A percentile compares a stretch with the other conserved stretches of the same genome.
Conservation (phyloP, 2,113 vertebrate species). For the Bettongia penicillata region DNA sequence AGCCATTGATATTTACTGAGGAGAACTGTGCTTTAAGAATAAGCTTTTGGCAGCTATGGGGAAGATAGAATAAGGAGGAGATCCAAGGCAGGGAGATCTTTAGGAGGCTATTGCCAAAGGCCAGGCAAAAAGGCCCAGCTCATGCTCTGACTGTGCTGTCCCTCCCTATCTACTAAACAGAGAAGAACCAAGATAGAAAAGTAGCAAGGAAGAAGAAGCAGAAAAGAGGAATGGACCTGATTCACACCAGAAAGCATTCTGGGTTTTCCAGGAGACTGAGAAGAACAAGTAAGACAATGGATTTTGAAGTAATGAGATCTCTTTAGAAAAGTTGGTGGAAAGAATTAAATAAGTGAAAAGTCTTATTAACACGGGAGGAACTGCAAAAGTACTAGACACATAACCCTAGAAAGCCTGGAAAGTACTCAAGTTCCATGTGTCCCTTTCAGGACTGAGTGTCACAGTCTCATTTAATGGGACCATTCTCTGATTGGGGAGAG, state of each 20-base stretch:
- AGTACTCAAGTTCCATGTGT: not conserved
- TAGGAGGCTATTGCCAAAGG: not conserved
- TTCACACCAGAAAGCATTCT: not conserved
- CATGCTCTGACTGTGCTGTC: not conserved
- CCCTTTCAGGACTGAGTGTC: not conserved
- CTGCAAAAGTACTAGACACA: not conserved
- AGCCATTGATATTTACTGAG: not conserved
- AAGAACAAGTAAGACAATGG: not conserved
- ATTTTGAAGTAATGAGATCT: not conserved
- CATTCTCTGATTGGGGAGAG: not conserved
- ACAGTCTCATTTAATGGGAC: not conserved
- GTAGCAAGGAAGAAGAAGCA: not conserved
- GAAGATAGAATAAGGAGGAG: not conserved
- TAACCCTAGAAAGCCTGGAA: not conserved
- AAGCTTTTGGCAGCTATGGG: not conserved
- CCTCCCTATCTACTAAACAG: not conserved
- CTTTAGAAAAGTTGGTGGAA: not conserved
- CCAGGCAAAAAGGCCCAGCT: not conserved
- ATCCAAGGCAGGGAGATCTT: not conserved
- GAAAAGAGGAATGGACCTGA: not conserved
- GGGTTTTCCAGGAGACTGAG: not conserved
- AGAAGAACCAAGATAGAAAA: not conserved
- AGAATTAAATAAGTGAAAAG: not conserved
- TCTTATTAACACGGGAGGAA: constrained; percentile 7
- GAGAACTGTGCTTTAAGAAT: not conserved